phyloP scores from a whole-genome alignment of 2,888 invertebrate species.

The Brachylomia viminalis region DNA sequence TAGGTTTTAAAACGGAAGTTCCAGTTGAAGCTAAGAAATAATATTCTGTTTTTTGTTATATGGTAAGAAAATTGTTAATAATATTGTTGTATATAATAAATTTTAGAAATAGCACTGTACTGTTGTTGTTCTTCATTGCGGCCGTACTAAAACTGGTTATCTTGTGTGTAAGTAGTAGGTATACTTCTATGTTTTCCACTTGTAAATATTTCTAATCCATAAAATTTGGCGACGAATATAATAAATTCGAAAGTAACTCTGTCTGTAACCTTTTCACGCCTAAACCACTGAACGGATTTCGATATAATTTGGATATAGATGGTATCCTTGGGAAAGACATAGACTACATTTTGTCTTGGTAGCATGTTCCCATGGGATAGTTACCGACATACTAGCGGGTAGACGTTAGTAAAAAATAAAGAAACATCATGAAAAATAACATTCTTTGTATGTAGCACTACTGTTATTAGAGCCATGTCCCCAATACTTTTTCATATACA shows the following conservation, averaged over 20 bases:
- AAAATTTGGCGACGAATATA: too few species aligned
- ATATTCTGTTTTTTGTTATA: slow-evolving; percentile 39
- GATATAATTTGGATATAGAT: too few species aligned
- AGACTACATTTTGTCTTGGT: too few species aligned
- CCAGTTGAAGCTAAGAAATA: slow-evolving; percentile 67
- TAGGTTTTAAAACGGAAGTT: slow-evolving; percentile 92
- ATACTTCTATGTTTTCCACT: neutral
- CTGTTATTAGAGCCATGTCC: too few species aligned
- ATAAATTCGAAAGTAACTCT: too few species aligned
- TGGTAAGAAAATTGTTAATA: slow-evolving; percentile 46
- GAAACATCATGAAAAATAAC: neutral
- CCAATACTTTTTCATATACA: too few species aligned
- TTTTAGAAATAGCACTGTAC: slow-evolving; percentile 38
- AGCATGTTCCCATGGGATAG: too few species aligned
- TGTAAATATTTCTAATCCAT: neutral
- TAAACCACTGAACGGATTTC: too few species aligned
- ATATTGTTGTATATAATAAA: slow-evolving; percentile 54
- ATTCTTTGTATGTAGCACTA: too few species aligned
- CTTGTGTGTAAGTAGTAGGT: neutral
- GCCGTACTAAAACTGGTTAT: neutral
- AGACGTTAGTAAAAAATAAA: neutral
- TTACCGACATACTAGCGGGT: too few species aligned
- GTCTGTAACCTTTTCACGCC: too few species aligned
- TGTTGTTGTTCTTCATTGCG: slow-evolving; percentile 10
- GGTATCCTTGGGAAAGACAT: too few species aligned